phyloP scores from a whole-genome alignment of 2,113 vertebrate species.

The Antechinus flavipes region DNA sequence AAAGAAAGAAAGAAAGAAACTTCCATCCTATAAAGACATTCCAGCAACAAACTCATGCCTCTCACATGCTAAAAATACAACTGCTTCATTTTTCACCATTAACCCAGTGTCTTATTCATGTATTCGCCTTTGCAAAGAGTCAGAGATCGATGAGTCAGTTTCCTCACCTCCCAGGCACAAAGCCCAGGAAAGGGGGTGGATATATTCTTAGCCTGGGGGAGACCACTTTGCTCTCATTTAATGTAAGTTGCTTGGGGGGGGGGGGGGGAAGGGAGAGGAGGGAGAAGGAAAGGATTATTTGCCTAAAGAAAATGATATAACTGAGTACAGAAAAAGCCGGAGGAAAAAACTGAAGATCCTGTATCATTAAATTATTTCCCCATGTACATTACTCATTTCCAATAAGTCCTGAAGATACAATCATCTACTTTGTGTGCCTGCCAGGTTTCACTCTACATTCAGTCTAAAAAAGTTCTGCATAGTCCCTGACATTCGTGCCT shows the following conservation, averaged over 20 bases:
- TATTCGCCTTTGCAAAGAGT: slow-evolving; percentile 66
- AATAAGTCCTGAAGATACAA: slow-evolving; percentile 11
- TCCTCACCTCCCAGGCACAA: slow-evolving; percentile 58
- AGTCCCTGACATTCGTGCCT: not conserved
- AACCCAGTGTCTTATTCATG: slow-evolving; percentile 61
- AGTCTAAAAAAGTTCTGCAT: not conserved
- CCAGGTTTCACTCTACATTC: not conserved
- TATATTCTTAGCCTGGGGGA: slow-evolving; percentile 61
- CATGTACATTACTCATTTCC: not conserved
- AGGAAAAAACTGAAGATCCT: slow-evolving; percentile 11
- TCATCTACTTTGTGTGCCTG: not conserved
- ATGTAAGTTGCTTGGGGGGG: slow-evolving; percentile 37
- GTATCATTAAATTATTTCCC: not conserved
- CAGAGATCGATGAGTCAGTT: slow-evolving; percentile 73
- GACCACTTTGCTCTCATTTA: slow-evolving; percentile 63
- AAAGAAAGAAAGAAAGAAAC: not conserved
- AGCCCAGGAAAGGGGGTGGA: slow-evolving; percentile 45
- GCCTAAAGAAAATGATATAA: slow-evolving; percentile 47
- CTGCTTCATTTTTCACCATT: slow-evolving; percentile 12
- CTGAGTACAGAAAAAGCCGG: slow-evolving; percentile 30
- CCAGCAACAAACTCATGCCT: slow-evolving; percentile 46
- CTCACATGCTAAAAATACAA: slow-evolving; percentile 66
- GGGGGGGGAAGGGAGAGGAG: too few relatives aligned
- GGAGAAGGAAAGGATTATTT: not conserved
- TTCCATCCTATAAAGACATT: slow-evolving; percentile 40